Conservation (phyloP, 2,113 vertebrate genomes). For the Macaca mulatta region DNA sequence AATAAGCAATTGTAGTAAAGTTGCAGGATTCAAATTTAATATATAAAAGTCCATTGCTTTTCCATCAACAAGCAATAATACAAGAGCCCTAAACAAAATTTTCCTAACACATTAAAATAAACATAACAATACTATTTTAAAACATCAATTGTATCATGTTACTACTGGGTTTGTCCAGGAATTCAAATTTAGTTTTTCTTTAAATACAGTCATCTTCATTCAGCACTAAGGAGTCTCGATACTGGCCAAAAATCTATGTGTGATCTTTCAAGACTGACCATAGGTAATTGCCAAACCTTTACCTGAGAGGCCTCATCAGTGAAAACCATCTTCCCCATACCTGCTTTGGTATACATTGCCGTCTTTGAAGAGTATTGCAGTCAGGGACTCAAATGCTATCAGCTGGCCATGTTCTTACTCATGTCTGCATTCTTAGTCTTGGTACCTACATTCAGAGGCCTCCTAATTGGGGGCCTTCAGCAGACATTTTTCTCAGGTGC, state of each 20-base stretch:
- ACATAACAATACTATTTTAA: background rate
- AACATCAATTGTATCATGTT: background rate
- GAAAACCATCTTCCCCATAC: background rate
- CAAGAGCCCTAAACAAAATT: background rate
- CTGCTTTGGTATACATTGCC: background rate
- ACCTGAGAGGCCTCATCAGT: too few species aligned
- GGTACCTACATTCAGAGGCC: background rate
- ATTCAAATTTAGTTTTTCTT: background rate
- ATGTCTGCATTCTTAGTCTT: background rate
- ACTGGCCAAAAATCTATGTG: background rate
- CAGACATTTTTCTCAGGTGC: background rate
- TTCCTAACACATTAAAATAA: background rate
- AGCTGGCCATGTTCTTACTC: background rate
- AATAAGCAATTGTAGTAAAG: background rate
- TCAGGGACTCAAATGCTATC: background rate
- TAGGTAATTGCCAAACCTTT: background rate
- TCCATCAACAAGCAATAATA: background rate
- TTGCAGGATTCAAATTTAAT: background rate
- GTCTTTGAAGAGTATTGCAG: background rate
- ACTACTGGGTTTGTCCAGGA: background rate
- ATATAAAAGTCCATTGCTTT: background rate
- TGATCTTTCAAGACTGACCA: background rate
- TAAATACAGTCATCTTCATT: background rate
- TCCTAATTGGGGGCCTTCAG: background rate
- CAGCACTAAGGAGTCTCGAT: background rate